Percentiles rank a stretch among this genome's conserved stretches.
Conservation (phyloP, 2,888 invertebrate genomes). For the Conops quadrifasciatus region DNA sequence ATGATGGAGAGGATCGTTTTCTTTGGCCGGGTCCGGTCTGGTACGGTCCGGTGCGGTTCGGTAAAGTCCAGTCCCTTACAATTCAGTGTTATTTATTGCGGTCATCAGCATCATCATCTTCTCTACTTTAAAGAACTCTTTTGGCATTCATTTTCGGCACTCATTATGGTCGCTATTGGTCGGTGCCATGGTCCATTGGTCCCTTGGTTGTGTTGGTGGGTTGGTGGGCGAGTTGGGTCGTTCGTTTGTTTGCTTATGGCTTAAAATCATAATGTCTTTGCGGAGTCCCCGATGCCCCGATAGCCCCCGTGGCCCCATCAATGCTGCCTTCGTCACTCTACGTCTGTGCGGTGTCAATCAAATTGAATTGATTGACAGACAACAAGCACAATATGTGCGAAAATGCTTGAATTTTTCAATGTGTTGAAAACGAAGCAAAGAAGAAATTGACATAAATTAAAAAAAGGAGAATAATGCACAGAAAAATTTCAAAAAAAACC, state of each 20-base stretch:
- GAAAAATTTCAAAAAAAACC: no score
- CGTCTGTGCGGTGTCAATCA: constrained; percentile 9
- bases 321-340: not conserved
- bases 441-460: no score
- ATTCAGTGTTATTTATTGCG: constrained; percentile 1
- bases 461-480: not conserved
- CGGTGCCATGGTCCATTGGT: not conserved
- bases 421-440: not conserved
- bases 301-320: not conserved
- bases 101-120: constrained; percentile 3
- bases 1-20: no score
- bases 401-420: constrained; percentile 17
- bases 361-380: constrained; percentile 17
- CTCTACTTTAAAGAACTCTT: not conserved
- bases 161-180: not conserved
- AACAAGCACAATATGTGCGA: constrained; percentile 15
- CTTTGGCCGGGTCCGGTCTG: no score
- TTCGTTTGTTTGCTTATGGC: no score
- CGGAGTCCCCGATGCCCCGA: not conserved
- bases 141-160: constrained; percentile 2
- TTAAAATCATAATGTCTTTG: no score
- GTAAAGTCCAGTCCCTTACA: not conserved
- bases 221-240: no score
- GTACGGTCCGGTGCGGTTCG: not conserved
- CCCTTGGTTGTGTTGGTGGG: not conserved